phyloP scores from a whole-genome alignment of 2,113 vertebrate species.

The Nipponia nippon region DNA sequence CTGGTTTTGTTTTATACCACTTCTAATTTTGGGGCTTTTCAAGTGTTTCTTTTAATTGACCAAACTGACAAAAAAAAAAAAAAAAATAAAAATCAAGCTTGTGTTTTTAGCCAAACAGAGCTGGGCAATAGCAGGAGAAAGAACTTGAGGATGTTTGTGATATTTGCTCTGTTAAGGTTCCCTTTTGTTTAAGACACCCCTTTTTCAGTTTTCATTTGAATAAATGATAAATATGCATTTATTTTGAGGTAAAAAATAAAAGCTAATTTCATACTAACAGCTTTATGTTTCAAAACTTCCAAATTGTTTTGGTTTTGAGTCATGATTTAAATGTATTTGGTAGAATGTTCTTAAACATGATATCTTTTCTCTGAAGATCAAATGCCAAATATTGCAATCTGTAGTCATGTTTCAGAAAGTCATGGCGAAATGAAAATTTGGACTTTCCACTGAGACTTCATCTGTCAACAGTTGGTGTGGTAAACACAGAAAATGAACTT shows the following conservation, averaged over 20 bases:
- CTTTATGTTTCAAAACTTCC: slow-evolving; percentile 51
- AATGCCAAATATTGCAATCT: neutral
- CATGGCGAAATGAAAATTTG: neutral
- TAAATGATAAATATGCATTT: slow-evolving; percentile 71
- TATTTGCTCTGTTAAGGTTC: slow-evolving; percentile 16
- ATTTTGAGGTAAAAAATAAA: slow-evolving; percentile 82
- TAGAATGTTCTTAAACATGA: neutral
- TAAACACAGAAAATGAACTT: slow-evolving; percentile 37
- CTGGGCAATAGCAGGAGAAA: neutral
- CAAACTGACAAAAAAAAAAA: neutral
- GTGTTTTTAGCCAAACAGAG: slow-evolving; percentile 17
- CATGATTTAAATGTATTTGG: neutral
- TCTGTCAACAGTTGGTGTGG: slow-evolving; percentile 18
- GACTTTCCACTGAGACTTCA: slow-evolving; percentile 8
- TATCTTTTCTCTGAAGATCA: neutral
- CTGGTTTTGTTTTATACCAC: slow-evolving; percentile 42
- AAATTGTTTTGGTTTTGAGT: slow-evolving; percentile 8
- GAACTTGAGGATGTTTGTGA: neutral
- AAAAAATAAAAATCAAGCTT: neutral
- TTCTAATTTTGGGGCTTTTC: neutral
- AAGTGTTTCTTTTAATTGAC: slow-evolving; percentile 36
- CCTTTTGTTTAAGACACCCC: slow-evolving; percentile 9
- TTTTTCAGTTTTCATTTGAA: slow-evolving; percentile 62
- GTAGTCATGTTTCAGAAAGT: slow-evolving; percentile 10
- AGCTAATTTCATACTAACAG: slow-evolving; percentile 78